Base-by-base conservation (phyloP, 2,797 vertebrate species). In the Telmatherina bonti region DNA sequence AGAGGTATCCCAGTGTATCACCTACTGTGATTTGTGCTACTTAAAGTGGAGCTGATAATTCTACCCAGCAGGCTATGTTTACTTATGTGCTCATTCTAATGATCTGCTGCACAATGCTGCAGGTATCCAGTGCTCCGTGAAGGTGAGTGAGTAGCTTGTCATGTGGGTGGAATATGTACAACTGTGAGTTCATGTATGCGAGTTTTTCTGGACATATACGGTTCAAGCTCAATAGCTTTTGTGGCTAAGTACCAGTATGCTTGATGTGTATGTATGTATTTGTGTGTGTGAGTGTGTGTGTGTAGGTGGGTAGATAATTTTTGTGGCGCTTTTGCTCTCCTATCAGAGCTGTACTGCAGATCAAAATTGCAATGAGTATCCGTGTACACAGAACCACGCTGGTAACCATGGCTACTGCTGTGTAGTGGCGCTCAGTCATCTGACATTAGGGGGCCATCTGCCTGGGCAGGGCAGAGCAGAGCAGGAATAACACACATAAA, bases 381-480 rank as follows among this genome's bases (percentile, higher is more conserved):
- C 54, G 27, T 86, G 83, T 91, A 90, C 79, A 83, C 88, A 52
- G 79, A 91, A 91, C 88, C 89, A 70, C 81, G 80, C 81, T 49
- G 72, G 93, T 94, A 88, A 91, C 94, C 88, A 94, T 93, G 76
- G 93, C 88, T 94, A 95, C 94, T 90, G 86, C 79, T 68, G 83
- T 90, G 91, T 92, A 92, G 89, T 89, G 90, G 80, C 56, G 68
- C 85, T 84, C 88, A 84, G 83, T 93, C 82, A 81, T 92, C 78
- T 89, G 84, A 91, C 84, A 90, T 88, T 81, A 82, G 76, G 81
- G 88, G 85, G 85, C 85, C 69, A 88, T 86, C 87, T 85, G 76
- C 77, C 74, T 82, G 78, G 73, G 83, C 31, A 76, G 78, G 73
- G 83, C 31, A 76, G 66, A 87, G 76, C 73, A 72, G 72, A 73